Conservation (phyloP, 2,113 vertebrate species). For the Bujurquina vittata region DNA sequence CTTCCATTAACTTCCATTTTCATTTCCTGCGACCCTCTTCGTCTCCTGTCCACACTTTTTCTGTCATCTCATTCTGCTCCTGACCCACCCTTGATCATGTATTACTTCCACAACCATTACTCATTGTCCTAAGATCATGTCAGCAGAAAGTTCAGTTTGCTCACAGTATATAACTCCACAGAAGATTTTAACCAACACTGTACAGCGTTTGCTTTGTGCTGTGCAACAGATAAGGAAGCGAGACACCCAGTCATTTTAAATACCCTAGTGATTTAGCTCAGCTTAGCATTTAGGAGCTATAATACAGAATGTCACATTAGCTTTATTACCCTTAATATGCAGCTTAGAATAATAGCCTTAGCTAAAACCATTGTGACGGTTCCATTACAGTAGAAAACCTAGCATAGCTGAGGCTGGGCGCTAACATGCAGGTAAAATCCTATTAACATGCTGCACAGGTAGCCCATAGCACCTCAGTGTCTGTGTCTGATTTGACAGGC, state of each 20-base stretch:
- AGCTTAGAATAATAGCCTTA: slow-evolving; percentile 72
- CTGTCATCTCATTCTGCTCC: slow-evolving; percentile 17
- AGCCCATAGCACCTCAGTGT: slow-evolving; percentile 61
- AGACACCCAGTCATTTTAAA: slow-evolving; percentile 60
- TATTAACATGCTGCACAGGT: slow-evolving; percentile 73
- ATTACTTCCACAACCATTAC: slow-evolving; percentile 10
- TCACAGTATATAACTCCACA: not conserved
- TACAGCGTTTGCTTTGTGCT: slow-evolving; percentile 15
- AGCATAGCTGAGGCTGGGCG: slow-evolving; percentile 36
- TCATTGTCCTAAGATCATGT: slow-evolving; percentile 18
- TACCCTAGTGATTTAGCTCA: slow-evolving; percentile 62
- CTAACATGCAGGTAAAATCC: slow-evolving; percentile 69
- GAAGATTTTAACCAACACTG: slow-evolving; percentile 20
- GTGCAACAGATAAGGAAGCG: slow-evolving; percentile 38
- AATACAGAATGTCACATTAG: slow-evolving; percentile 74
- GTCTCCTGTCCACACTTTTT: slow-evolving; percentile 8
- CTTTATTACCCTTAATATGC: slow-evolving; percentile 73
- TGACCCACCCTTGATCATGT: slow-evolving; percentile 26
- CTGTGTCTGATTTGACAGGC: slow-evolving; percentile 77
- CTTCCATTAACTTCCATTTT: slow-evolving; percentile 24
- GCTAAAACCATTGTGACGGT: slow-evolving; percentile 72
- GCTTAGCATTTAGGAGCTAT: slow-evolving; percentile 68
- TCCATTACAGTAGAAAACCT: slow-evolving; percentile 54
- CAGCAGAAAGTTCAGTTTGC: slow-evolving; percentile 9
- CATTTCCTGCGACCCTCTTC: slow-evolving; percentile 32